phyloP scores from a whole-genome alignment of 2,113 vertebrate species.

The Sula dactylatra region DNA sequence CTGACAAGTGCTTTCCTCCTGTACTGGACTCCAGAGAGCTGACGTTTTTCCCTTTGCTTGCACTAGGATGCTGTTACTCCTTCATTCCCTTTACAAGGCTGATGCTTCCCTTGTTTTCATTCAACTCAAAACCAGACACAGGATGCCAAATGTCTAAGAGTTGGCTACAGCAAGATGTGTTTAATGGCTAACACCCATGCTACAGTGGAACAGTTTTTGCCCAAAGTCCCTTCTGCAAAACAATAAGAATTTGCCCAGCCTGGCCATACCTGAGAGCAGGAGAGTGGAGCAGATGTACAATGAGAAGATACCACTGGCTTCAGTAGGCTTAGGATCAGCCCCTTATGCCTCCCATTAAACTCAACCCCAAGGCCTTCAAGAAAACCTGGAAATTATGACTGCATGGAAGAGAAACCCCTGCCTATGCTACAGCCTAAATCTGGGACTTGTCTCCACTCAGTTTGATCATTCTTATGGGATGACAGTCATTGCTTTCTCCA shows the following conservation, averaged over 20 bases:
- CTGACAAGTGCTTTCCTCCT: background rate
- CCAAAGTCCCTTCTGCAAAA: background rate
- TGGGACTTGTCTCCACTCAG: background rate
- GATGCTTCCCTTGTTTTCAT: background rate
- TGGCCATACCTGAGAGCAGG: background rate
- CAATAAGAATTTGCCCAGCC: background rate
- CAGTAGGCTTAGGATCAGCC: background rate
- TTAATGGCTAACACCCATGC: background rate
- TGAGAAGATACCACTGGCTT: background rate
- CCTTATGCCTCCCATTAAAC: background rate
- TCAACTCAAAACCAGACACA: background rate
- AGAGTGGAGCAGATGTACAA: background rate
- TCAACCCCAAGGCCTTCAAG: background rate
- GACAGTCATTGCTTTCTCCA: slow-evolving; percentile 41
- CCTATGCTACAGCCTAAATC: slow-evolving; percentile 1
- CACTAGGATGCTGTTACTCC: background rate
- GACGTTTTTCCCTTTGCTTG: background rate
- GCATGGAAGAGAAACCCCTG: background rate
- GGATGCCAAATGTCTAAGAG: background rate
- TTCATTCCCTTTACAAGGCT: background rate
- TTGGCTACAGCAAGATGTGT: background rate
- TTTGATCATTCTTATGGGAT: slow-evolving; percentile 27
- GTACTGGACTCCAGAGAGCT: background rate
- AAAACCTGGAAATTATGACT: background rate
- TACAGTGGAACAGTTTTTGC: background rate